A percentile compares a stretch with the other conserved stretches of the same genome.
These are phyloP conservation scores for Buphagus erythrorhynchus DNA, from an alignment of 2,797 vertebrate species.

Conservation along the genomic window DNA sequence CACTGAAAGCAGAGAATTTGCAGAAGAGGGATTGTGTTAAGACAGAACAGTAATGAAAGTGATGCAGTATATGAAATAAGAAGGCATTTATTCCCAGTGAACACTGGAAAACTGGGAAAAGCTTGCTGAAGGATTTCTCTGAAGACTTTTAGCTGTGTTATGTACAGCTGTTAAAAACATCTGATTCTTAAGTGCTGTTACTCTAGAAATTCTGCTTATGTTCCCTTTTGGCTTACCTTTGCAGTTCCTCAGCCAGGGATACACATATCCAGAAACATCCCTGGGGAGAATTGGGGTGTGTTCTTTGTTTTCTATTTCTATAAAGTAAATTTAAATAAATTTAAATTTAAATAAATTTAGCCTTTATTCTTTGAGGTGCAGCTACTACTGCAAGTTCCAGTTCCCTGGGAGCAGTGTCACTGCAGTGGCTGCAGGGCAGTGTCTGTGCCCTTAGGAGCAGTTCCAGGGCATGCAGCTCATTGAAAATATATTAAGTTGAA, in stretches of 20 bases:
- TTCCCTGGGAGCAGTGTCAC: neutral
- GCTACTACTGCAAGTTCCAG: fast-evolving
- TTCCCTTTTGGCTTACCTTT: neutral
- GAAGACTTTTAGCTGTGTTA: neutral
- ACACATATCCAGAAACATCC: fast-evolving
- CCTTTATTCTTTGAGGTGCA: neutral
- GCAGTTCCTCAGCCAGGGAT: neutral
- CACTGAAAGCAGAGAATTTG: neutral
- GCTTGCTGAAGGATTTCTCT: neutral
- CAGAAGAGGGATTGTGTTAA: neutral
- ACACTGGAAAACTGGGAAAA: neutral
- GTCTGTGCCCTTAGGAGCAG: neutral
- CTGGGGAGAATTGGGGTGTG: fast-evolving
- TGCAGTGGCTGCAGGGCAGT: neutral
- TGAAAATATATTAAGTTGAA: neutral
- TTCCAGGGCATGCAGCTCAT: neutral
- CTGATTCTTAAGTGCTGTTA: neutral
- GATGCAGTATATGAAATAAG: neutral
- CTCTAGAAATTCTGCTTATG: neutral
- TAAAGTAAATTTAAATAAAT: neutral
- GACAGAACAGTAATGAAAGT: neutral
- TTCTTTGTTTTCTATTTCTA: neutral
- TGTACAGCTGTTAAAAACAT: neutral
- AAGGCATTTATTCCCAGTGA: neutral
- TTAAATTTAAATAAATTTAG: too few species aligned